Percentiles rank a stretch among this genome's conserved stretches.
These are phyloP conservation scores for Pantherophis vulpinus DNA, from an alignment of 2,797 vertebrate species.

Conservation along the genomic window DNA sequence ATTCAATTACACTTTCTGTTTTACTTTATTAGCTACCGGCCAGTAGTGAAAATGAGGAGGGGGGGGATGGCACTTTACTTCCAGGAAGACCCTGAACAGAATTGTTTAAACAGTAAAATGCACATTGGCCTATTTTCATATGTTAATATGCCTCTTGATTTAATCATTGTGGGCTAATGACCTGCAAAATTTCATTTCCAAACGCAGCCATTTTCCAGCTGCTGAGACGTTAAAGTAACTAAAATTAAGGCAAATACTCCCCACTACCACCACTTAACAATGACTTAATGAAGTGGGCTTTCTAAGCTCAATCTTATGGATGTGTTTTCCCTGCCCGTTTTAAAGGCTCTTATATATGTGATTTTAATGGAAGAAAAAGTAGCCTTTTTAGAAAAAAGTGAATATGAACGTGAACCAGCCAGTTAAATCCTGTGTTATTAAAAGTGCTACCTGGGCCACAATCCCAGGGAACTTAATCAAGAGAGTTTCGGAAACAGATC, in stretches of 20 bases:
- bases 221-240: conserved; percentile 50
- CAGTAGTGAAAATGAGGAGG: conserved; percentile 28
- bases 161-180: conserved; percentile 70
- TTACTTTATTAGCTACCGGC: conserved; percentile 56
- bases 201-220: conserved; percentile 56
- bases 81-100: conserved; percentile 49
- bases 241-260: conserved; percentile 52
- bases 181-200: conserved; percentile 69
- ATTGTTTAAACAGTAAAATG: conserved; percentile 61
- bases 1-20: conserved; percentile 35
- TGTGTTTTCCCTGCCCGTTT: conserved; percentile 20
- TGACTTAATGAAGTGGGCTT: conserved; percentile 31
- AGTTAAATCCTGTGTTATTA: conserved; percentile 42
- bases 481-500: conserved; percentile 36
- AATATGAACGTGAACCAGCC: background rate
- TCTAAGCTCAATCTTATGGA: background rate
- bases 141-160: conserved; percentile 65
- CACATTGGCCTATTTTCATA: conserved; percentile 56
- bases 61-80: conserved; percentile 26
- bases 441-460: conserved; percentile 27
- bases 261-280: background rate
- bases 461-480: conserved; percentile 45
- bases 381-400: conserved; percentile 27
- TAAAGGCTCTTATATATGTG: conserved; percentile 31
- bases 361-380: conserved; percentile 38